Percentiles rank a stretch among this genome's conserved stretches.
Conservation (phyloP, 2,888 invertebrate genomes). For the Tenthredo amoena region DNA sequence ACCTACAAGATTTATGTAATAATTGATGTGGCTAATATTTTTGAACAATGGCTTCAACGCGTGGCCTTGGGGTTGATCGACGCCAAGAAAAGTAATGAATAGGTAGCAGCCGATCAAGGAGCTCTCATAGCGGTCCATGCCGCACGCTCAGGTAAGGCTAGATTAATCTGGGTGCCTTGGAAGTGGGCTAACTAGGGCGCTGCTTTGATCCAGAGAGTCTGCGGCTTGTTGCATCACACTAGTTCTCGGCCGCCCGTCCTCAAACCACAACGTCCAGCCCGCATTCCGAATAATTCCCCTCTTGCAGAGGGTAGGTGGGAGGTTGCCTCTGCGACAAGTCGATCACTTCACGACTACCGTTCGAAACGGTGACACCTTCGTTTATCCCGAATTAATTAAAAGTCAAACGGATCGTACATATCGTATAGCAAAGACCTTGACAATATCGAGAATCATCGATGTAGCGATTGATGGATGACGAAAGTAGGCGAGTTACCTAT, state of each 20-base stretch:
- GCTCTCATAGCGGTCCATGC: slow-evolving; percentile 49
- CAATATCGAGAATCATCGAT: not conserved
- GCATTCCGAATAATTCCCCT: slow-evolving; percentile 7
- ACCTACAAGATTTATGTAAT: slow-evolving; percentile 43
- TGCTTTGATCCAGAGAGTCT: slow-evolving; percentile 52
- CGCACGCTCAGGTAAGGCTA: slow-evolving; percentile 41
- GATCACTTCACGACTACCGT: slow-evolving; percentile 10
- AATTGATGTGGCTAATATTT: slow-evolving; percentile 54
- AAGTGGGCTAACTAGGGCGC: slow-evolving; percentile 53
- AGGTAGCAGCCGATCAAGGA: slow-evolving; percentile 58
- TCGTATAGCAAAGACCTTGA: not conserved
- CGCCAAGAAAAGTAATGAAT: slow-evolving; percentile 62
- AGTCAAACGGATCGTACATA: not conserved
- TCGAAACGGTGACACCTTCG: not conserved
- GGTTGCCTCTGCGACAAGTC: not conserved
- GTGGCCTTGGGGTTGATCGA: slow-evolving; percentile 61
- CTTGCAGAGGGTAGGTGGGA: slow-evolving; percentile 4
- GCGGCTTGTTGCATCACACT: slow-evolving; percentile 49
- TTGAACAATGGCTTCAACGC: slow-evolving; percentile 55
- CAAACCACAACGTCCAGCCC: slow-evolving; percentile 46
- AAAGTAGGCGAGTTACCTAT: not conserved
- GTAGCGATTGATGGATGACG: not conserved
- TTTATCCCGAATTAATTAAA: not conserved
- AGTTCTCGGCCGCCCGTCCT: slow-evolving; percentile 42
- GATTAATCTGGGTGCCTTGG: slow-evolving; percentile 52